Evolutionary conservation across 2,113 vertebrate genomes (phyloP), one percentile per base, ranked within the genome.

Genomic region (Clinocottus analis): DNA sequence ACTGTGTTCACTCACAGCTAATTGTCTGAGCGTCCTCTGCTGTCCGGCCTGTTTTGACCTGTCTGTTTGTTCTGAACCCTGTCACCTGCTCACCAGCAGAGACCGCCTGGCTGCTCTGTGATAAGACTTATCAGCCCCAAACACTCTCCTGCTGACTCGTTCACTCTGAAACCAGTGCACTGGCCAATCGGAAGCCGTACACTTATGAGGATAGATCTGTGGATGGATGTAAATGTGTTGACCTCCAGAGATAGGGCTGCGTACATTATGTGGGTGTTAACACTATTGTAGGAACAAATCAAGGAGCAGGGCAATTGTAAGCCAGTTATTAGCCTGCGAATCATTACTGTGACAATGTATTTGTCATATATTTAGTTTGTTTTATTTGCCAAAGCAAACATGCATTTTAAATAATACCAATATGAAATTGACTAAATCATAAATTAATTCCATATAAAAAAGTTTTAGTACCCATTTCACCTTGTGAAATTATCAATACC

Each of bases 71-170:
- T 5, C 3, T 17, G 25, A 29, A 31, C 17, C 31, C 29, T 0
- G 4, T 51, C 56, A 31, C 55, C 35, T 5, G n/a, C 29, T 45
- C 75, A 16, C 23, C 43, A 27, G 13, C 35, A 39, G n/a, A 55
- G 41, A 39, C 33, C 9, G 61, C 12, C 29, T 43, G 72, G 31
- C n/a, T 65, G 51, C 27, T 19, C 1, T 56, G 35, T 73, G 63
- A 84, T 78, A 56, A 80, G 43, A 9, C 58, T 59, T 74, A 80
- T 68, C 63, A 14, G 17, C 49, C 49, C 25, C 39, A 1, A 25
- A 61, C 71, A 79, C 51, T 17, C 8, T 51, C 9, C 39, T 56
- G 33, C 35, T 35, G 17, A 59, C 31, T 23, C 1, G 35, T 9
- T 25, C n/a, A 51, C 9, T 58, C 14, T 47, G 25, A 72, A 45